A percentile compares a stretch with the other conserved stretches of the same genome.
phyloP scores from a whole-genome alignment of 1,140 invertebrate genomes.

The Berghia stephanieae region DNA sequence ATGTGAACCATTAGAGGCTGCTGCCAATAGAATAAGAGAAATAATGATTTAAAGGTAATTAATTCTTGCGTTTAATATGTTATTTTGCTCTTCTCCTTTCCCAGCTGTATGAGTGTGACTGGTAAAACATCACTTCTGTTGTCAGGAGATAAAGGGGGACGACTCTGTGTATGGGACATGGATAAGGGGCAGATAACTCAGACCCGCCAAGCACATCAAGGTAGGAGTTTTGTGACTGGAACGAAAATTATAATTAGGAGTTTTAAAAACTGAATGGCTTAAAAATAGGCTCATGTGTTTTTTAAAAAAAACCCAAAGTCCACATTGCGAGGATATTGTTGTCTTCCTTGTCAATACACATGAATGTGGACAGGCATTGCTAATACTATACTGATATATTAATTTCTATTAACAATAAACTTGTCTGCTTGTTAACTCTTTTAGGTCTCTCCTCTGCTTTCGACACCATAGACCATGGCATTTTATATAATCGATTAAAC shows the following conservation, averaged over 20 bases:
- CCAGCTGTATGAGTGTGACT: slow-evolving; percentile 50
- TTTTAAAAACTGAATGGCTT: background rate
- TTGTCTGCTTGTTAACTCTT: too few relatives aligned
- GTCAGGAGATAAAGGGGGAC: slow-evolving; percentile 44
- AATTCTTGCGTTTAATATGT: background rate
- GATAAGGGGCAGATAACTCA: slow-evolving; percentile 45
- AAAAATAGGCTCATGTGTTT: background rate
- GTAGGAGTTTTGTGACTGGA: slow-evolving; percentile 31
- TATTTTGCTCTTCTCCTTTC: slow-evolving; percentile 15
- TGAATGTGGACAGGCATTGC: too few relatives aligned
- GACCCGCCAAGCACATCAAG: slow-evolving; percentile 47
- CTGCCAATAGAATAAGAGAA: background rate
- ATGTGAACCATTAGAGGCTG: too few relatives aligned
- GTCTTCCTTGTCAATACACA: too few relatives aligned
- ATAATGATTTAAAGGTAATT: background rate
- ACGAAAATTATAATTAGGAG: background rate
- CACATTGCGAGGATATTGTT: too few relatives aligned
- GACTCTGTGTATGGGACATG: slow-evolving; percentile 56
- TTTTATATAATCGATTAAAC: too few relatives aligned
- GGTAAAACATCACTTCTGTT: slow-evolving; percentile 35
- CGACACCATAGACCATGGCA: too few relatives aligned
- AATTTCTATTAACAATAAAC: too few relatives aligned
- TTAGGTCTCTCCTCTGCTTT: too few relatives aligned
- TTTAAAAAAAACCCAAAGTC: background rate
- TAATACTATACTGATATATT: too few relatives aligned